phyloP scores from a whole-genome alignment of 2,888 invertebrate species.

The Volucella bombylans region DNA sequence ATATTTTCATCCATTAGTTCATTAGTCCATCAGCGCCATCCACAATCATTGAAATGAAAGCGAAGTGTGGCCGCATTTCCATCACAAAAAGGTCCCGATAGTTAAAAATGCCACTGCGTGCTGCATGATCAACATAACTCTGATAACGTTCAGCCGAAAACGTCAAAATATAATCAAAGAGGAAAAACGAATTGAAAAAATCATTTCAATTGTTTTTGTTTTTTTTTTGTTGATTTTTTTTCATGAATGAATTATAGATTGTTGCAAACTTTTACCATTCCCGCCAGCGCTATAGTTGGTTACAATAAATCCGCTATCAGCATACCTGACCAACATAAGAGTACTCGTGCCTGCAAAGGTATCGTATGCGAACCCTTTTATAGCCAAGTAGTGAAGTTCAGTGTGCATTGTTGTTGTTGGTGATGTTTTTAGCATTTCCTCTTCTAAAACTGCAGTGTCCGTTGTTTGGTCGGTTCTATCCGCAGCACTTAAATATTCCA shows the following conservation, averaged over 20 bases:
- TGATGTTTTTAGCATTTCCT: conserved; percentile 58
- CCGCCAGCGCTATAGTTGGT: conserved; percentile 14
- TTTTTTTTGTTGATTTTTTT: conserved; percentile 33
- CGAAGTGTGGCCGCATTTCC: conserved; percentile 62
- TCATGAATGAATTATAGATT: conserved; percentile 58
- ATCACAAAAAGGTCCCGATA: conserved; percentile 46
- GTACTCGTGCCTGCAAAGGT: background rate
- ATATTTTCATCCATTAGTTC: conserved; percentile 34
- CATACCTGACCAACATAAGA: background rate
- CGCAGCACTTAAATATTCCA: conserved; percentile 54
- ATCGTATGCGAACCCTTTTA: conserved; percentile 60
- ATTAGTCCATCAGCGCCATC: conserved; percentile 46
- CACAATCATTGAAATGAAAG: conserved; percentile 67
- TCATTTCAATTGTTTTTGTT: background rate
- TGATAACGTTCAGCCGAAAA: conserved; percentile 54
- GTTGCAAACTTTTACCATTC: conserved; percentile 59
- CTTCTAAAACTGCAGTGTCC: conserved; percentile 33
- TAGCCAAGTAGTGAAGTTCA: conserved; percentile 44
- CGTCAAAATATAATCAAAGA: conserved; percentile 36
- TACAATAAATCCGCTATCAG: conserved; percentile 39
- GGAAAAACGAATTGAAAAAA: background rate
- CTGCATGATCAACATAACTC: conserved; percentile 27
- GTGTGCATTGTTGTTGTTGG: conserved; percentile 16
- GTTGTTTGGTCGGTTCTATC: background rate
- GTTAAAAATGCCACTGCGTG: conserved; percentile 63